Conservation (phyloP, 1,140 invertebrate species). For the Trichonephila clavata region DNA sequence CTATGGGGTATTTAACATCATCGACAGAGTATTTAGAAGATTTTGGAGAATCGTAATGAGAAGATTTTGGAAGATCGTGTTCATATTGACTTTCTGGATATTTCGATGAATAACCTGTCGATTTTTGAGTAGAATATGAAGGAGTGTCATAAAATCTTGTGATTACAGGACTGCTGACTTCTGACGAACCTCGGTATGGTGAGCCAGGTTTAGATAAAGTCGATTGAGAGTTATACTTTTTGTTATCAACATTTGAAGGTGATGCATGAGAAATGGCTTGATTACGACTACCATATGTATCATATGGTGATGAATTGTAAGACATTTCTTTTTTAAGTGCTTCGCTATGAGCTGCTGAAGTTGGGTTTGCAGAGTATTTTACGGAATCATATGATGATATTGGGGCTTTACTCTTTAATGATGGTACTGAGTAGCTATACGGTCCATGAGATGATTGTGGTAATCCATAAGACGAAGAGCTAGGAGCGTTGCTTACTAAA, state of each 20-base stretch:
- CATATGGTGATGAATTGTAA: not conserved
- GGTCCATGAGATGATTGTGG: not conserved
- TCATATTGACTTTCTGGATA: not conserved
- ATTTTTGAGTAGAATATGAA: not conserved
- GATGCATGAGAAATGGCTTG: not conserved
- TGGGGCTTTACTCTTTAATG: not conserved
- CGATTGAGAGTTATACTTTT: not conserved
- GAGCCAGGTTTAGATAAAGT: not conserved
- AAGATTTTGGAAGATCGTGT: not conserved
- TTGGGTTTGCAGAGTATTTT: not conserved
- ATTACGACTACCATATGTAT: not conserved
- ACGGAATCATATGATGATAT: not conserved
- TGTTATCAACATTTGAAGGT: not conserved
- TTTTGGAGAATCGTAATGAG: not conserved
- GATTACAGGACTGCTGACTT: not conserved
- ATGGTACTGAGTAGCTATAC: not conserved
- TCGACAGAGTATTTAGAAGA: not conserved
- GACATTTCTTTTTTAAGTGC: not conserved
- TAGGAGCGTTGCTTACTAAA: not conserved
- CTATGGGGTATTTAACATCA: not conserved
- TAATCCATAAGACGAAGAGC: not conserved
- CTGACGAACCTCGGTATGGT: not conserved
- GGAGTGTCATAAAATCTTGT: constrained; percentile 40
- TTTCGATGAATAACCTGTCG: not conserved
- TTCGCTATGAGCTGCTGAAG: not conserved